Conservation (phyloP, 2,888 invertebrate genomes). For the Empis stercorea region DNA sequence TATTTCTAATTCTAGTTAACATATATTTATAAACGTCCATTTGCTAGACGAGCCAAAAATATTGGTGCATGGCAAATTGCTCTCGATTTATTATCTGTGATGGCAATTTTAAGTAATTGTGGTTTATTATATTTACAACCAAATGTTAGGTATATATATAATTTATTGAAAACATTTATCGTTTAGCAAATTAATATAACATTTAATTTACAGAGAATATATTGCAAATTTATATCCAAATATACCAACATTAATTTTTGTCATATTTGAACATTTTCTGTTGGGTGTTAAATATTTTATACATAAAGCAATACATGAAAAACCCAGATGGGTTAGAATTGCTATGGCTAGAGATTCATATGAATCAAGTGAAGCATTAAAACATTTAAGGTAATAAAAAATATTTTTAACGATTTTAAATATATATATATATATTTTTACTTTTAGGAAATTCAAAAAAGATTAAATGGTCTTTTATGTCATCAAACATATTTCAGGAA, state of each 20-base stretch:
- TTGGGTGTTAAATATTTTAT: conserved; percentile 50
- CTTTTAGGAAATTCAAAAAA: background rate
- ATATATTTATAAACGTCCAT: conserved; percentile 53
- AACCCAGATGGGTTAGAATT: conserved; percentile 52
- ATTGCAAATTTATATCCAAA: conserved; percentile 27
- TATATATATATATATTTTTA: background rate
- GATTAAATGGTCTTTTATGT: background rate
- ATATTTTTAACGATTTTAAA: background rate
- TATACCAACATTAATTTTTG: conserved; percentile 40
- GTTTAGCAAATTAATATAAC: too few relatives aligned
- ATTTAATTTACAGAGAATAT: conserved; percentile 22
- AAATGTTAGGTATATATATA: conserved; percentile 37
- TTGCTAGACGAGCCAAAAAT: conserved; percentile 50
- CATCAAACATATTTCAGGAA: too few relatives aligned
- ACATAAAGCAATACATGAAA: conserved; percentile 55
- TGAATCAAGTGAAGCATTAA: conserved; percentile 49
- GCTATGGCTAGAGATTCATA: conserved; percentile 47
- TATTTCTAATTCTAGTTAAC: conserved; percentile 37
- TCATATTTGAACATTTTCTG: conserved; percentile 55
- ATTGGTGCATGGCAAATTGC: conserved; percentile 67
- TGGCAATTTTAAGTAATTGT: conserved; percentile 62
- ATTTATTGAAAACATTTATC: background rate
- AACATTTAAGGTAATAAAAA: conserved; percentile 30
- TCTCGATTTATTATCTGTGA: conserved; percentile 40
- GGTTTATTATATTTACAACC: conserved; percentile 57